Evolutionary conservation across 30 jellyfish, hydroid and myxozoan genomes (phyloP), one percentile per base, ranked within the genome.

Genomic region (Aurelia aurita): DNA sequence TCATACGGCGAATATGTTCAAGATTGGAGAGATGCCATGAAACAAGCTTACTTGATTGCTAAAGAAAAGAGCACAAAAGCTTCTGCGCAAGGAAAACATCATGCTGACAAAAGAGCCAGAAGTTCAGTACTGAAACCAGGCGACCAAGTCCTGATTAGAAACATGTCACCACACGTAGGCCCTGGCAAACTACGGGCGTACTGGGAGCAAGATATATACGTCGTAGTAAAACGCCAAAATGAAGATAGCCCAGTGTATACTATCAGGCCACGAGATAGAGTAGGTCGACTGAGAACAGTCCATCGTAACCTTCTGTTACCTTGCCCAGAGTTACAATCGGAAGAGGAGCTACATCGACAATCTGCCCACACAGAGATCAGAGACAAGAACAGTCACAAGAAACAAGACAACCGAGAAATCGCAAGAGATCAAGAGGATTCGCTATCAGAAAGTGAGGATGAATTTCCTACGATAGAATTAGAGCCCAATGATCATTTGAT

Each of bases 151-250:
- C 81, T 61, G 4, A 15, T 57, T 2, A 63, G 81, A 43, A 78
- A 78, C 46, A 10, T 78, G 32, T 58, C 80, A 78, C n/a, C 46
- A 35, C 26, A 47, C 4, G 89, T 15, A 10, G 89, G 89, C 7
- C 89, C 89, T 16, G 82, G 89, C 18, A 78, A 59, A 59, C 69
- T 78, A 58, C 65, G 85, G 10, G 18, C 69, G 13, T 44, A 29
- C 49, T 78, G 80, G 89, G 84, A 57, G 31, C 65, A 63, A 20
- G 81, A 78, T 7, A 57, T 78, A 9, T 32, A 78, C 47, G 58
- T 1, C 3, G 86, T 73, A 69, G 66, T 69, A 62, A 62, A 62
- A 25, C 74, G 74, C 39, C 74, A 62, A 20, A 8, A 8, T 47
- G 59, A 47, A 8, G 59, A 47, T n/a, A n/a, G n/a, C n/a, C n/a